A percentile compares a stretch with the other conserved stretches of the same genome.
phyloP scores from a whole-genome alignment of 2,113 vertebrate species.

The Notarius quadriscutis region DNA sequence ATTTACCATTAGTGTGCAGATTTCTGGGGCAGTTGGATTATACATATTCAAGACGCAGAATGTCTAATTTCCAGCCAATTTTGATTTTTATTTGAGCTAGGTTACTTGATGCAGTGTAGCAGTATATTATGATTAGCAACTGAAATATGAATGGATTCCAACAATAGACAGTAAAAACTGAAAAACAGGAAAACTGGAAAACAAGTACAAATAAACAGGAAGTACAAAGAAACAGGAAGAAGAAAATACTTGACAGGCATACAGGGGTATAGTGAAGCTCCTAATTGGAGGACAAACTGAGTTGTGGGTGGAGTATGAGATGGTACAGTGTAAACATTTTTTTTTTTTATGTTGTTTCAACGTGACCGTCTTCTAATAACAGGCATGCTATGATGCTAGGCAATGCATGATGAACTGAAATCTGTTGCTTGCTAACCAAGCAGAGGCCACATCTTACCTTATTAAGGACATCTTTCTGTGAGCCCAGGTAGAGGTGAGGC shows the following conservation, averaged over 20 bases:
- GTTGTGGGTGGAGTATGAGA: background rate
- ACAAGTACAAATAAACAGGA: background rate
- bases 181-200: background rate
- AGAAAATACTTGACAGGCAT: background rate
- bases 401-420: background rate
- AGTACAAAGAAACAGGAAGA: background rate
- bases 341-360: background rate
- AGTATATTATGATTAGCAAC: background rate
- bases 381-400: background rate
- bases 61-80: background rate
- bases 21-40: background rate
- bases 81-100: background rate
- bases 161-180: background rate
- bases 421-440: background rate
- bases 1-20: background rate
- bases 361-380: background rate
- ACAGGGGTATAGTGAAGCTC: background rate
- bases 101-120: background rate
- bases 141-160: background rate
- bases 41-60: background rate
- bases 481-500: conserved; percentile 95
- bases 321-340: background rate
- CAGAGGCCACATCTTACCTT: conserved; percentile 72
- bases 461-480: conserved; percentile 95
- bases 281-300: background rate